Conservation (phyloP, 1,140 invertebrate genomes). For the Lysiphlebus fabarum region DNA sequence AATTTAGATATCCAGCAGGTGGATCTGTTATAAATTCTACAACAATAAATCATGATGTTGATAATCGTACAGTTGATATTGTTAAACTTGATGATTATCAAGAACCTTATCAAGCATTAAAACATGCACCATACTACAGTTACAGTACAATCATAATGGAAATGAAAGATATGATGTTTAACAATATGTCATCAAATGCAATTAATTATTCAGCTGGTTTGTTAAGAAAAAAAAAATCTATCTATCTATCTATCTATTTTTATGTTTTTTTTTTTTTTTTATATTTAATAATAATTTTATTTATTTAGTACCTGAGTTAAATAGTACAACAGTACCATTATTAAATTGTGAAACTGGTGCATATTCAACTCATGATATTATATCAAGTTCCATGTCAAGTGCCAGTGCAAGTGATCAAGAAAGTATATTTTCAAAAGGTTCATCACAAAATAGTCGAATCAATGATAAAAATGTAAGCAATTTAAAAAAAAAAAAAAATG, state of each 20-base stretch:
- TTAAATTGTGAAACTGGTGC: constrained; percentile 50
- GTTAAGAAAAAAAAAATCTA: constrained; percentile 27
- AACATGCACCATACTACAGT: constrained; percentile 74
- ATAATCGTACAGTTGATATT: constrained; percentile 51
- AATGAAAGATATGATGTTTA: constrained; percentile 67
- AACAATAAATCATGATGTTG: constrained; percentile 48
- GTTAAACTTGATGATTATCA: constrained; percentile 74
- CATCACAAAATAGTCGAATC: constrained; percentile 46
- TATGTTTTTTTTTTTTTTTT: no score
- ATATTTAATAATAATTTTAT: no score
- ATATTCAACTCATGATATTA: constrained; percentile 27
- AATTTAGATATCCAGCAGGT: constrained; percentile 51
- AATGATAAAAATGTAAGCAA: constrained; percentile 52
- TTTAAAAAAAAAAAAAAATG: no score
- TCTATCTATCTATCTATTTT: no score
- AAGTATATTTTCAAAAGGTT: constrained; percentile 51
- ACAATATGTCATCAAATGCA: constrained; percentile 57
- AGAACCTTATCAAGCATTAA: constrained; percentile 74
- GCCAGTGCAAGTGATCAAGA: constrained; percentile 53
- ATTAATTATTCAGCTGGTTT: constrained; percentile 49
- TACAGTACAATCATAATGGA: constrained; percentile 76
- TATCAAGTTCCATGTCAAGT: constrained; percentile 35
- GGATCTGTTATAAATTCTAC: constrained; percentile 47
- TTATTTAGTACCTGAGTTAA: constrained; percentile 73
- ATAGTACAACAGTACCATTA: constrained; percentile 60